phyloP scores from a whole-genome alignment of 2,888 invertebrate genomes.

The Phengaris alcon region DNA sequence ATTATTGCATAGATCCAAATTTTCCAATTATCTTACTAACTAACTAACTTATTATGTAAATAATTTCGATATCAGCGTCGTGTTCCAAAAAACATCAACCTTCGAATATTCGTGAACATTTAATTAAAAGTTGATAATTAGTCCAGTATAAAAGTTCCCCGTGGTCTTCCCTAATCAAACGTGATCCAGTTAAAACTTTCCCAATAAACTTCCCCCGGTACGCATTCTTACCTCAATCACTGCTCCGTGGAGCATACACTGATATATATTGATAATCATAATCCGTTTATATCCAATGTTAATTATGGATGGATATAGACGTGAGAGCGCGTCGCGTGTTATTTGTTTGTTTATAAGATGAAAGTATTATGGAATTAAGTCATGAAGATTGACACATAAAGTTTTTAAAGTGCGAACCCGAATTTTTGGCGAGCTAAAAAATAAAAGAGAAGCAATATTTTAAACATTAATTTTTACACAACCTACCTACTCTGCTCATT shows the following conservation, averaged over 20 bases:
- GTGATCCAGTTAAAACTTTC: constrained; percentile 75
- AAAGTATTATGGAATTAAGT: background rate
- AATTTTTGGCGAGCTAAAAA: no score
- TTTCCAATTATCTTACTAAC: no score
- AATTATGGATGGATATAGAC: background rate
- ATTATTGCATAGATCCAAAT: no score
- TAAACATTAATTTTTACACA: background rate
- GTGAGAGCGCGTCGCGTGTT: background rate
- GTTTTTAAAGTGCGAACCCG: no score
- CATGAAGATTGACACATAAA: no score
- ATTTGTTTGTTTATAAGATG: background rate
- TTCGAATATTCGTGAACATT: background rate
- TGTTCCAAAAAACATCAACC: background rate
- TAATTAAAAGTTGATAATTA: constrained; percentile 26
- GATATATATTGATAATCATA: background rate
- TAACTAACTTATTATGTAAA: no score
- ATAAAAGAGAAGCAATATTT: background rate
- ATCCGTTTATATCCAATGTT: background rate
- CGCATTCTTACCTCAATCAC: constrained; percentile 48
- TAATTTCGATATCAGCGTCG: no score
- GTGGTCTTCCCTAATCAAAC: constrained; percentile 58
- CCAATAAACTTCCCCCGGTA: constrained; percentile 67
- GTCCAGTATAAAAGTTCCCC: constrained; percentile 1
- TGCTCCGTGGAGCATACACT: background rate
- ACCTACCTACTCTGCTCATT: background rate